Evolutionary conservation across 1,140 invertebrate species (phyloP).

Genomic region (Drosophila mayri): DNA sequence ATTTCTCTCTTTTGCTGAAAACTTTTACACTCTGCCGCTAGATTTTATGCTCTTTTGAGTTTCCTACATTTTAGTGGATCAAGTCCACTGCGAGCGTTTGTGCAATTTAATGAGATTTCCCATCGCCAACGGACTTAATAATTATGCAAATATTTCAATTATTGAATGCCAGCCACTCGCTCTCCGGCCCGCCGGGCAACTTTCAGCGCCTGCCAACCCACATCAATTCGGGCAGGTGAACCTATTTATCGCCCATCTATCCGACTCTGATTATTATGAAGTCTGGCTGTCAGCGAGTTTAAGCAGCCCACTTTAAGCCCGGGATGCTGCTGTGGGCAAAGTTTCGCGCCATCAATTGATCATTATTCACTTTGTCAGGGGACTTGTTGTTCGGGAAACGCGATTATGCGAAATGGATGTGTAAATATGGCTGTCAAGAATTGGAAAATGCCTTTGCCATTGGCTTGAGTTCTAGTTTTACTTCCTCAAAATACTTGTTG

Average conservation of each 20-base stretch:
- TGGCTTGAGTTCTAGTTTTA: neutral
- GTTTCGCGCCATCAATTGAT: slow-evolving; percentile 62
- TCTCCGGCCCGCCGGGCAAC: slow-evolving; percentile 20
- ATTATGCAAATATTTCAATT: slow-evolving; percentile 78
- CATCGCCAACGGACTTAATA: slow-evolving; percentile 41
- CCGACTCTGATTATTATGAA: slow-evolving; percentile 68
- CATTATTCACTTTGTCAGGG: slow-evolving; percentile 55
- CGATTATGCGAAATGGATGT: slow-evolving; percentile 23
- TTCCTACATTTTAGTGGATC: slow-evolving; percentile 16
- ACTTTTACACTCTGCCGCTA: slow-evolving; percentile 40
- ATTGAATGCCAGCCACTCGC: slow-evolving; percentile 49
- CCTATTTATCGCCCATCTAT: slow-evolving; percentile 61
- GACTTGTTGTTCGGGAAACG: slow-evolving; percentile 10
- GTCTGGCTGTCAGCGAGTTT: slow-evolving; percentile 47
- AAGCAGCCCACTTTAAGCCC: slow-evolving; percentile 57
- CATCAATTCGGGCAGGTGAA: slow-evolving; percentile 59
- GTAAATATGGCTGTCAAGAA: slow-evolving; percentile 19
- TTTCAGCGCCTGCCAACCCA: slow-evolving; percentile 44
- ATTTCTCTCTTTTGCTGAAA: slow-evolving; percentile 30
- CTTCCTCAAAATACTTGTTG: neutral
- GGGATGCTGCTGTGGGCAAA: slow-evolving; percentile 27
- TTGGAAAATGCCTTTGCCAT: neutral
- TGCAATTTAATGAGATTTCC: slow-evolving; percentile 73
- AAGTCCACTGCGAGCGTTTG: slow-evolving; percentile 15
- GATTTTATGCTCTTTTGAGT: slow-evolving; percentile 26